These are phyloP conservation scores for Eonycteris spelaea DNA, from an alignment of 2,113 vertebrate species.

Conservation along the genomic window DNA sequence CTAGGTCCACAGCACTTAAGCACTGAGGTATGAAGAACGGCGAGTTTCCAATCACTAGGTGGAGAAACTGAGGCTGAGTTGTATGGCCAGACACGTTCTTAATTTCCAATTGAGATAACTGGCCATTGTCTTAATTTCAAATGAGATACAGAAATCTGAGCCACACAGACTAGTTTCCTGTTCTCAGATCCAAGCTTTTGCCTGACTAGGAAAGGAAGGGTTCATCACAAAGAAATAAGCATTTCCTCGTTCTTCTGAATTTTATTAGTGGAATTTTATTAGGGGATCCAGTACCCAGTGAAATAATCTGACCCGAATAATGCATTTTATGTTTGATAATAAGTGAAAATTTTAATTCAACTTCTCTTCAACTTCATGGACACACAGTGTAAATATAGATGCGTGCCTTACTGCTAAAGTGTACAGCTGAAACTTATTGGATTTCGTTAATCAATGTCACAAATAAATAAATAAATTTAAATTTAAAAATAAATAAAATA, in stretches of 20 bases:
- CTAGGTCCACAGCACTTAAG: neutral
- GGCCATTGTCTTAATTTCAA: neutral
- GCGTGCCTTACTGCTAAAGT: too few species aligned
- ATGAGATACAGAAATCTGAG: neutral
- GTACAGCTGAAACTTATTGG: too few species aligned
- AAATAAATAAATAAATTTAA: too few species aligned
- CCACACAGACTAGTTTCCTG: neutral
- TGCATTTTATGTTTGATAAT: conserved; percentile 18
- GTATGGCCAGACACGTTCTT: neutral
- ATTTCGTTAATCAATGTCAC: too few species aligned
- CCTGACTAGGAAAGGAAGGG: neutral
- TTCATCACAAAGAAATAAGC: neutral
- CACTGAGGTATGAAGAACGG: neutral
- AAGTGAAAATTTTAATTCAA: neutral
- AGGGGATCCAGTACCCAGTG: neutral
- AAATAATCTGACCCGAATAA: neutral
- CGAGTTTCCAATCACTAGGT: neutral
- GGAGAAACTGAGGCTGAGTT: neutral
- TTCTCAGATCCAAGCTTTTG: neutral
- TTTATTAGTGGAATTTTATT: neutral
- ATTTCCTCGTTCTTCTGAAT: neutral
- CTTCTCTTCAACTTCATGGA: neutral
- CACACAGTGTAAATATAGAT: too few species aligned
- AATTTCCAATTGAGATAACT: neutral
- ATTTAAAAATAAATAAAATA: too few species aligned